phyloP scores from a whole-genome alignment of 2,888 invertebrate species.

The Flabesymbios commensalis region DNA sequence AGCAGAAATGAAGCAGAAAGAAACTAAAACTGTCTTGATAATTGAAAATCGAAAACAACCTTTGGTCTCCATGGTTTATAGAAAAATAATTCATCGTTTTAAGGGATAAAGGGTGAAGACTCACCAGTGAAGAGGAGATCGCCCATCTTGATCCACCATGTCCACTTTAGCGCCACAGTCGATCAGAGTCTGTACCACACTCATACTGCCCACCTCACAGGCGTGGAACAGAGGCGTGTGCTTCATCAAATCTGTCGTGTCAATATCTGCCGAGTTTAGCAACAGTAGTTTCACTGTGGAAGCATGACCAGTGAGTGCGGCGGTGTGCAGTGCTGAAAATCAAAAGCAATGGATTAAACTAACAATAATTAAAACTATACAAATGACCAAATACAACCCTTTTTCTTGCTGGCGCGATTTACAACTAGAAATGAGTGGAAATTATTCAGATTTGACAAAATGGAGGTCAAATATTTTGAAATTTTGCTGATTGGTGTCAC shows the following conservation, averaged over 20 bases:
- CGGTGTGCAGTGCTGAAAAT: conserved; percentile 59
- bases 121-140: conserved; percentile 61
- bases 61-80: no score
- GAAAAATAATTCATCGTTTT: no score
- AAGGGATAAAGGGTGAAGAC: conserved; percentile 11
- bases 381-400: no score
- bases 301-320: conserved; percentile 57
- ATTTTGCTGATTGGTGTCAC: no score
- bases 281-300: conserved; percentile 55
- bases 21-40: no score
- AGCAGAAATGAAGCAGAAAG: no score
- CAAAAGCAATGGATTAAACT: neutral
- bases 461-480: no score
- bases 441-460: no score
- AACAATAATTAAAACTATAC: no score
- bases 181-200: conserved; percentile 56
- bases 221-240: conserved; percentile 58
- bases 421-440: no score
- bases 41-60: no score
- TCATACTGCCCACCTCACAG: conserved; percentile 44
- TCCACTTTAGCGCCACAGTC: conserved; percentile 56
- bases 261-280: conserved; percentile 49
- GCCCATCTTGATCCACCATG: conserved; percentile 56
- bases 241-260: conserved; percentile 54
- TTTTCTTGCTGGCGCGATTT: no score